These are phyloP conservation scores for Podarcis muralis DNA, from an alignment of 2,113 vertebrate species.

Conservation along the genomic window DNA sequence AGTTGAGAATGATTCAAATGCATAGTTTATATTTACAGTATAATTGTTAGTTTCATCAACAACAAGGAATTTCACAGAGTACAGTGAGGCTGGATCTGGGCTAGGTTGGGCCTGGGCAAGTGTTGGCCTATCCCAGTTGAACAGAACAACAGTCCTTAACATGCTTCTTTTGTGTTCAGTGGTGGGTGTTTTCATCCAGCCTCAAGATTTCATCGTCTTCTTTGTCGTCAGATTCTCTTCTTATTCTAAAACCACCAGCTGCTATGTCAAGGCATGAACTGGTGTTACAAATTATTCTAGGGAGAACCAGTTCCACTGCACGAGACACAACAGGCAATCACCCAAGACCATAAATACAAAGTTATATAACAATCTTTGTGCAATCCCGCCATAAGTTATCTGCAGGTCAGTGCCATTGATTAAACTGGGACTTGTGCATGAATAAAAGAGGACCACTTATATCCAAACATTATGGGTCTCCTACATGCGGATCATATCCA, in stretches of 20 bases:
- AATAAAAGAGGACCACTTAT: not conserved
- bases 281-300: not conserved
- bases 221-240: not conserved
- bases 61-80: not conserved
- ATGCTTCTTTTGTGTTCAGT: conserved; percentile 27
- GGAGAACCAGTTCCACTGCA: conserved; percentile 17
- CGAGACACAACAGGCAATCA: conserved; percentile 15
- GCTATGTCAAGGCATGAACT: not conserved
- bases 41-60: not conserved
- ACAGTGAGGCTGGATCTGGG: not conserved
- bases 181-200: not conserved
- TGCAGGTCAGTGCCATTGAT: not conserved
- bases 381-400: not conserved
- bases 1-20: not conserved
- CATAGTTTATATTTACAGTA: not conserved
- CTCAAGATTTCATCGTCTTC: not conserved
- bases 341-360: not conserved
- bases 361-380: not conserved
- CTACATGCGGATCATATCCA: not conserved
- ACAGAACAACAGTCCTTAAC: conserved; percentile 20
- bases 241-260: conserved; percentile 8
- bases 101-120: not conserved
- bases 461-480: not conserved
- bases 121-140: not conserved
- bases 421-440: not conserved